Evolutionary conservation across 2,888 invertebrate species (phyloP), one percentile per base, ranked within the genome.

Genomic region (Blastobasis adustella): DNA sequence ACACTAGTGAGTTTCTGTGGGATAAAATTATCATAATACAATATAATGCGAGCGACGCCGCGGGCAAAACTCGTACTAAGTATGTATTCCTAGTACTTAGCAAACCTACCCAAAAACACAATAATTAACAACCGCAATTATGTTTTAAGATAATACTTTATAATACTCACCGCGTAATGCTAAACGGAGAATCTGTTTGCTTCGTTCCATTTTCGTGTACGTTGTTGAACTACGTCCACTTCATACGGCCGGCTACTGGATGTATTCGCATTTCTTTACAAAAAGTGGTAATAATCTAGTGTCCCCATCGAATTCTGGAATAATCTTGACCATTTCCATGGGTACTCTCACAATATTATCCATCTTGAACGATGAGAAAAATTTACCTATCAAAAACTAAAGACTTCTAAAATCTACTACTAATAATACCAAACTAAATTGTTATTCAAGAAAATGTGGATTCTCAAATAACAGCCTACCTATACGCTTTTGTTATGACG

Each of bases 111-210:
- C 10, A 39, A 7, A 41, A 48, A 48, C 39, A 40, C 48, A 37
- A 48, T 41, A 48, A 48, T 48, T 23, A 48, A 37, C 42, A 49
- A 49, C 43, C 6, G 44, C 43, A 44, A 49, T 49, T 38, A 49
- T 42, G 36, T 49, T 8, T 8, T 8, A 43, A 41, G 7, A 37
- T 23, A 44, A 6, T 41, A 37, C 8, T 47, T 37, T 39, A 44
- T 7, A 40, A 44, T 37, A 46, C 46, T 50, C 43, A 50, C 50
- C 40, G 43, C 46, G 46, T 50, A 50, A 43, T 23, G 45, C 50
- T 50, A 50, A 50, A 45, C 46, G 38, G 10, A 50, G 36, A 47
- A 50, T 50, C 10, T 46, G n/a, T 40, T 50, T 41, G 41, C 42
- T 50, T 36, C 46, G 46, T 41, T 50, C 46, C 50, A 50, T 50